These are phyloP conservation scores for Maniola jurtina DNA, from an alignment of 1,140 invertebrate species.

Conservation along the genomic window DNA sequence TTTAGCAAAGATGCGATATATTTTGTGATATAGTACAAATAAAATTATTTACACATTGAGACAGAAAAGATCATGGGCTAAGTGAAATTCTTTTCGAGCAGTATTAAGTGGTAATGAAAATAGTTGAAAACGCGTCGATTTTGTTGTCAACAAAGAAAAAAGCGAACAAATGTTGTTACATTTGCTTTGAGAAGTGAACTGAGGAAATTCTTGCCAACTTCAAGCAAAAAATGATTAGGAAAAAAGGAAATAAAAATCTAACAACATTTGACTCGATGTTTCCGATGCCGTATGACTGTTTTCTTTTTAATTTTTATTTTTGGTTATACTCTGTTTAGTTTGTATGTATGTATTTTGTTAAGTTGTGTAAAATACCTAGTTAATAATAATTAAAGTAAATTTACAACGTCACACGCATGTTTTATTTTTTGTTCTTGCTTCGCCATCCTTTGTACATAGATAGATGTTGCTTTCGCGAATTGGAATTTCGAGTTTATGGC, in stretches of 20 bases:
- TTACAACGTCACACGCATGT: slow-evolving; percentile 66
- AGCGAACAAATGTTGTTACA: slow-evolving; percentile 20
- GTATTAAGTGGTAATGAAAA: slow-evolving; percentile 44
- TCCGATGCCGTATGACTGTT: slow-evolving; percentile 59
- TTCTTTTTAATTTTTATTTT: slow-evolving; percentile 58
- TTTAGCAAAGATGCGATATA: slow-evolving; percentile 42
- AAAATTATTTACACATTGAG: slow-evolving; percentile 47
- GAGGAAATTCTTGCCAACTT: slow-evolving; percentile 44
- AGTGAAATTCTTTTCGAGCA: slow-evolving; percentile 33
- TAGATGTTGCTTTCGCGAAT: slow-evolving; percentile 49
- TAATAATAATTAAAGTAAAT: slow-evolving; percentile 69
- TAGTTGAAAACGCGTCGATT: slow-evolving; percentile 17
- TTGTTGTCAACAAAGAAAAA: not conserved
- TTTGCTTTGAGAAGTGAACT: slow-evolving; percentile 23
- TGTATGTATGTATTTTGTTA: slow-evolving; percentile 76
- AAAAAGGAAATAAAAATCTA: slow-evolving; percentile 14
- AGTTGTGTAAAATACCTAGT: slow-evolving; percentile 77
- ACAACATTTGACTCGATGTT: slow-evolving; percentile 28
- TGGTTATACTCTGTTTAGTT: slow-evolving; percentile 72
- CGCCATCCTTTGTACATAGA: slow-evolving; percentile 55
- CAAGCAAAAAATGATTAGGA: slow-evolving; percentile 12
- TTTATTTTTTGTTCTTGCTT: slow-evolving; percentile 64
- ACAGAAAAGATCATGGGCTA: slow-evolving; percentile 19
- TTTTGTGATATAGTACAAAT: slow-evolving; percentile 77
- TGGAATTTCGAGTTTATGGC: slow-evolving; percentile 23